Conservation (phyloP, 2,797 vertebrate genomes). For the Rhynchonycteris naso region DNA sequence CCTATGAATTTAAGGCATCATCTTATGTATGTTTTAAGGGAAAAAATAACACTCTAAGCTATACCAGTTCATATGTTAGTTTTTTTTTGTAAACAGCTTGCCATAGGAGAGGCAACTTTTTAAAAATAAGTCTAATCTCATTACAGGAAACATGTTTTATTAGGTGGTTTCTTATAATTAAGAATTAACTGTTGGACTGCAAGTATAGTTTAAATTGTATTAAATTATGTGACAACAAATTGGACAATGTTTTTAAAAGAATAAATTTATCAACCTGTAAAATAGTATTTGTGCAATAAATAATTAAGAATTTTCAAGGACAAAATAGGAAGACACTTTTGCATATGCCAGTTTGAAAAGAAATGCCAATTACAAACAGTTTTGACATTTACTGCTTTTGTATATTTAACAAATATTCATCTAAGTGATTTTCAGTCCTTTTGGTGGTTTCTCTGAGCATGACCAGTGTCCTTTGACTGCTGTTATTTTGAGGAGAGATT, state of each 20-base stretch:
- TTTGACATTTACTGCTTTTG: neutral
- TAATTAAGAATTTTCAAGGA: conserved; percentile 32
- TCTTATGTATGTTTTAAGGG: conserved; percentile 58
- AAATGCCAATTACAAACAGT: neutral
- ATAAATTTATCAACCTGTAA: neutral
- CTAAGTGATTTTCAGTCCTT: neutral
- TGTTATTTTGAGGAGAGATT: neutral
- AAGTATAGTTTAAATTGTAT: conserved; percentile 29
- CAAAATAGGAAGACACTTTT: neutral
- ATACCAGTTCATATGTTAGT: conserved; percentile 80
- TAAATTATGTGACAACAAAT: conserved; percentile 52
- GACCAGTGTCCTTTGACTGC: neutral
- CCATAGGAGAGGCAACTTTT: conserved; percentile 36
- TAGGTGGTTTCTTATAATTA: conserved; percentile 41
- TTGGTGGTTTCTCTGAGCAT: neutral
- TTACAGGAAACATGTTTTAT: conserved; percentile 54
- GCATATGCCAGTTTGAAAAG: neutral
- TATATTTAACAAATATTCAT: neutral
- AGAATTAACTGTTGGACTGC: conserved; percentile 29
- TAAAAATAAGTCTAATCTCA: conserved; percentile 49
- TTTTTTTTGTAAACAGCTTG: conserved; percentile 71
- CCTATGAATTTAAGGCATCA: neutral
- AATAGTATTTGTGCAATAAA: neutral
- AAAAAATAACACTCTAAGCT: conserved; percentile 77
- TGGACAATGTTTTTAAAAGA: neutral